Percentiles rank a stretch among this genome's conserved stretches.
Evolutionary conservation across 2,888 invertebrate genomes (phyloP).

Genomic region (Argyresthia albistria): DNA sequence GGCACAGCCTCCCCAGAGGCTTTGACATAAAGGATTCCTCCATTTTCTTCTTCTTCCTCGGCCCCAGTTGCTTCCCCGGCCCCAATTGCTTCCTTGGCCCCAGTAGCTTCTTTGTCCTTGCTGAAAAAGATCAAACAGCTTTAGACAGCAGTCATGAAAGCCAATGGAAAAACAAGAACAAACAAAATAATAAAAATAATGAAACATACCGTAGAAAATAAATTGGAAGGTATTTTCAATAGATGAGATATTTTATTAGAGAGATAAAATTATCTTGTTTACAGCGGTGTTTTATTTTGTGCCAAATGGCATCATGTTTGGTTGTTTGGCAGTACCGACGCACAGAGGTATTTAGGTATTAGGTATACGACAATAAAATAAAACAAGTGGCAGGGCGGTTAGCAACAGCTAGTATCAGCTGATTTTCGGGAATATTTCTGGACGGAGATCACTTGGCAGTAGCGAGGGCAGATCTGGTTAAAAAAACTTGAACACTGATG

Average conservation of each 20-base stretch:
- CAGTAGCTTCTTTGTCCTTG: neutral
- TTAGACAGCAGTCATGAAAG: neutral
- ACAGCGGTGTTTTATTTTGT: slow-evolving; percentile 25
- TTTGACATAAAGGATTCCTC: too few relatives aligned
- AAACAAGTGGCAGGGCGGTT: slow-evolving; percentile 3
- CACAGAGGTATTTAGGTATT: too few relatives aligned
- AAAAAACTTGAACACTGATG: too few relatives aligned
- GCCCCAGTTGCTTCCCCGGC: too few relatives aligned
- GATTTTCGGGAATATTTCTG: slow-evolving; percentile 7
- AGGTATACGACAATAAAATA: slow-evolving; percentile 16
- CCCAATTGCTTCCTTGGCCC: too few relatives aligned
- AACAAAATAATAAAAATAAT: neutral
- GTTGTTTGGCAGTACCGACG: slow-evolving; percentile 22
- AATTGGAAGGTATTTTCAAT: neutral
- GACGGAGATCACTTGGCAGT: slow-evolving; percentile 2
- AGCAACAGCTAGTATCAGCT: slow-evolving; percentile 13
- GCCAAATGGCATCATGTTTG: slow-evolving; percentile 32
- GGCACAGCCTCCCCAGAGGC: too few relatives aligned
- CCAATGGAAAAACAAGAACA: neutral
- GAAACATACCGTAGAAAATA: neutral
- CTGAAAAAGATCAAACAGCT: neutral
- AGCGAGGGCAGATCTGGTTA: neutral
- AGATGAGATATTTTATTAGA: neutral
- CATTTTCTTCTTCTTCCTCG: too few relatives aligned
- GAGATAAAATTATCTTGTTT: slow-evolving; percentile 37